Percentiles rank a stretch among this genome's conserved stretches.
These are phyloP conservation scores for Sturnus vulgaris DNA, from an alignment of 2,113 vertebrate genomes.

Conservation along the genomic window DNA sequence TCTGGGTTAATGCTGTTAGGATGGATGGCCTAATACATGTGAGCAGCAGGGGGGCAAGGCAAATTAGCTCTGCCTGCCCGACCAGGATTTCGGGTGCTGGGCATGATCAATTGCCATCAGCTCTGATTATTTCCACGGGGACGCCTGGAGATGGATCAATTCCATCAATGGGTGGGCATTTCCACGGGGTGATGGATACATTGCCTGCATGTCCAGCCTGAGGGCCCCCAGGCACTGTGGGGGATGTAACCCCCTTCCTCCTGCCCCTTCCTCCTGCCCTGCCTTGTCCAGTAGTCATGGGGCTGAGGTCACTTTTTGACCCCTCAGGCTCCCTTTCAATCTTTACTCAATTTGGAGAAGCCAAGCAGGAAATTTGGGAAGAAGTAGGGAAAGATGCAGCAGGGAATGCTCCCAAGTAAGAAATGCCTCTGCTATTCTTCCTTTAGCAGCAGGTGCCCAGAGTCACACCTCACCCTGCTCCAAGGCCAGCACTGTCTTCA, in stretches of 20 bases:
- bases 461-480: background rate
- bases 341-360: background rate
- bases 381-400: background rate
- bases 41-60: slow-evolving; percentile 49
- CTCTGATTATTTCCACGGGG: slow-evolving; percentile 65
- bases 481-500: background rate
- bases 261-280: background rate
- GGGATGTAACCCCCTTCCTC: background rate
- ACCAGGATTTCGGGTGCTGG: slow-evolving; percentile 22
- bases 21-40: slow-evolving; percentile 36
- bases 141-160: slow-evolving; percentile 62
- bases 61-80: slow-evolving; percentile 49
- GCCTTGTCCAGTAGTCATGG: accelerated
- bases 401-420: background rate
- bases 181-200: slow-evolving; percentile 52
- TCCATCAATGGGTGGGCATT: slow-evolving; percentile 50
- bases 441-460: background rate
- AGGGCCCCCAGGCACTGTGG: background rate
- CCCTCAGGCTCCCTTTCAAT: background rate
- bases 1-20: slow-evolving; percentile 56
- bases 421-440: background rate
- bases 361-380: background rate
- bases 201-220: background rate
- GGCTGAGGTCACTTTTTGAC: background rate
- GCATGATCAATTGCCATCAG: slow-evolving; percentile 68